Percentiles rank a stretch among this genome's conserved stretches.
Conservation (phyloP, 64 coral and sea anemone species). For the Acropora tenuis region DNA sequence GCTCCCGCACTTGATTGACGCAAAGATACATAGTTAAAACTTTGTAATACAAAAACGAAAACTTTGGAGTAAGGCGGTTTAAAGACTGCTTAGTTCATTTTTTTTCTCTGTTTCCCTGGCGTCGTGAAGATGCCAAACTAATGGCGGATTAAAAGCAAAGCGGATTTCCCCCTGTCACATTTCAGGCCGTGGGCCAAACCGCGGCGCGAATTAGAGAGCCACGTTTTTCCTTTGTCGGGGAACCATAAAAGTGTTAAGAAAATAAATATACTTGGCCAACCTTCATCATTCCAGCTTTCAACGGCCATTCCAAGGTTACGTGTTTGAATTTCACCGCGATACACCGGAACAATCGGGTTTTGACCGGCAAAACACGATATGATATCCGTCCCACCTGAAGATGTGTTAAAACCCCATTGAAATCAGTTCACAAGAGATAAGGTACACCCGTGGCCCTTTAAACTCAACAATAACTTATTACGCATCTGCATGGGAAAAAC, state of each 20-base stretch:
- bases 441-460: neutral
- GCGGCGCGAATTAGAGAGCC: neutral
- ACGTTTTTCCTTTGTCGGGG: neutral
- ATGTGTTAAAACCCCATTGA: neutral
- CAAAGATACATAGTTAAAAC: neutral
- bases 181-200: neutral
- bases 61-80: neutral
- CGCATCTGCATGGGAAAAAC: too few species aligned
- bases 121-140: neutral
- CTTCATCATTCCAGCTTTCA: slow-evolving; percentile 89
- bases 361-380: slow-evolving; percentile 97
- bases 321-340: slow-evolving; percentile 94
- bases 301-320: slow-evolving; percentile 97
- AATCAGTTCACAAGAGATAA: neutral
- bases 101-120: neutral
- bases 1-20: too few species aligned
- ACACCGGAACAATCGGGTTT: slow-evolving; percentile 84
- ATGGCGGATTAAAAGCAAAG: neutral
- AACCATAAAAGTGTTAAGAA: neutral
- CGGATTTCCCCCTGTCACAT: neutral
- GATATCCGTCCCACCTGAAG: slow-evolving; percentile 93
- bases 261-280: slow-evolving; percentile 13
- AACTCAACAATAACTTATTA: too few species aligned
- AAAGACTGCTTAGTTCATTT: neutral
- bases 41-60: neutral